Evolutionary conservation across 2,797 vertebrate genomes (phyloP), one percentile per base, ranked within the genome.

Genomic region (Synanceia verrucosa): DNA sequence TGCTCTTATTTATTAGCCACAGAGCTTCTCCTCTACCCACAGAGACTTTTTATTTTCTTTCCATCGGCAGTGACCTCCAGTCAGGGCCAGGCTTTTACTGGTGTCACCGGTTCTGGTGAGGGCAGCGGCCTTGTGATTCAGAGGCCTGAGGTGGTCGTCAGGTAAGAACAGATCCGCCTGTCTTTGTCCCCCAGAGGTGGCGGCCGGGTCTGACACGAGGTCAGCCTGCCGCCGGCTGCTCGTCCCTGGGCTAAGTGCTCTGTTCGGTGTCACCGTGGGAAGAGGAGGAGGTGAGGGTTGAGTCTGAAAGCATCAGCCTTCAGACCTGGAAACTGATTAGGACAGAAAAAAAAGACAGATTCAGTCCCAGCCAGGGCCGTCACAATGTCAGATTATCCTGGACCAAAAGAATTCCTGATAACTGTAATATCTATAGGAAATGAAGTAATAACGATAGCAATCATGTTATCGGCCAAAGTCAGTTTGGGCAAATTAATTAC

Each of bases 51-150:
- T 26, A 59, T 44, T 6, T 58, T 5, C 50, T 64, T 43, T 33
- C 43, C 24, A 61, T 78, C 79, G 60, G 71, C 10, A 4, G 36
- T 78, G 69, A 82, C 81, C 83, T 67, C 71, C 61, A 70, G 63
- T 85, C 55, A 75, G 73, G 66, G 21, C 31, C 74, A 37, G 63
- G 76, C 84, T 92, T 92, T 89, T 88, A 92, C 70, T 82, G 57
- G 77, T 81, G 70, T 85, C 71, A 73, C 79, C 73, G 63, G 69
- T 67, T 72, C 51, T 84, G 66, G 62, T 13, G 26, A 69, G 48
- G 73, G 72, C 64, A 67, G 23, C 39, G 28, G 53, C 67, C 65
- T 83, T 80, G 84, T 50, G 69, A 60, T 60, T 65, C 52, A 52
- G 72, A 65, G 56, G 51, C 78, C 65, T 73, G 55, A 74, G 67